These are phyloP conservation scores for Polypedilum vanderplanki DNA, from an alignment of 1,140 invertebrate species.

Conservation along the genomic window DNA sequence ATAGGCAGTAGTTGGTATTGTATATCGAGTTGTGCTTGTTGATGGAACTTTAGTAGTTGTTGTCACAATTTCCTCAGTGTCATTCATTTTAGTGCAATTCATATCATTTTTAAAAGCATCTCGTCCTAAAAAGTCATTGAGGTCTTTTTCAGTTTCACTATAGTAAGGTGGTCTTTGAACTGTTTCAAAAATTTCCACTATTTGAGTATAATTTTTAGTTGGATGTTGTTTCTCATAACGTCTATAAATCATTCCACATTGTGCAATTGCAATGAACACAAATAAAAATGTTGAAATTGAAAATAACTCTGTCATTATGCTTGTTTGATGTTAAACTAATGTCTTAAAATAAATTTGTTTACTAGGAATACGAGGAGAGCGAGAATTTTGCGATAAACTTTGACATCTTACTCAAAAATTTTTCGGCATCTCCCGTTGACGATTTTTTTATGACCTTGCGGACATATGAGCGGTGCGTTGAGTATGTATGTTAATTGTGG, in stretches of 20 bases:
- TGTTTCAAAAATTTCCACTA: conserved; percentile 2
- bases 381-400: too few relatives aligned
- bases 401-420: neutral
- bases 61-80: neutral
- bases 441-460: neutral
- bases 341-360: neutral
- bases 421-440: neutral
- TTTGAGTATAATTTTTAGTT: neutral
- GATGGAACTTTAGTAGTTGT: neutral
- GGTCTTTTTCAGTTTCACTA: neutral
- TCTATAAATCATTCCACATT: conserved; percentile 21
- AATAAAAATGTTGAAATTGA: neutral
- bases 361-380: too few relatives aligned
- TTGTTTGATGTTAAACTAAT: neutral
- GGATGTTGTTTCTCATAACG: neutral
- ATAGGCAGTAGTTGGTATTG: neutral
- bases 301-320: neutral
- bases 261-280: neutral
- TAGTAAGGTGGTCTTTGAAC: neutral
- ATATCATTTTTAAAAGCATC: conserved; percentile 1
- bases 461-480: neutral
- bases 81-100: neutral
- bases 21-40: neutral
- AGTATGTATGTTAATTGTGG: neutral
- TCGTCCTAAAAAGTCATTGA: neutral